Base-by-base conservation (phyloP, 2,113 vertebrate genomes). In the Notothenia coriiceps region DNA sequence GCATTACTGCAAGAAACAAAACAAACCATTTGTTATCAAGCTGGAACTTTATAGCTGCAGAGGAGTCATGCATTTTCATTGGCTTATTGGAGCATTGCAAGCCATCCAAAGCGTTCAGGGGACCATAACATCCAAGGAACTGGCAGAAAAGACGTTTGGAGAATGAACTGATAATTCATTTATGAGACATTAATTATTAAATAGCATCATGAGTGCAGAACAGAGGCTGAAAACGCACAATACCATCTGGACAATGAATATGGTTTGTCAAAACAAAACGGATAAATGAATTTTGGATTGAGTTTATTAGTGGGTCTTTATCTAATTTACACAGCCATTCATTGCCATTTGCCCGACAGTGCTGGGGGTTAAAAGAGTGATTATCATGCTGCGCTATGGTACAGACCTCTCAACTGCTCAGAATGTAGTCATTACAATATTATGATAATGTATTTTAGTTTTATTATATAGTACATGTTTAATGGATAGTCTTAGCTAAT, bases 201-300 rank as follows among this genome's bases (percentile, higher is more conserved):
- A 94, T 94, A 95, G 94, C 94, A 92, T 90, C 93, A 95, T 96
- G 95, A 95, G 79, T 82, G 82, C 85, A 91, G 80, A 95, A 90
- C 79, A 92, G 81, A 82, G 93, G 91, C 84, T 80, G 81, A 90
- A 95, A 96, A 95, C 94, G 86, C 89, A 89, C 80, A 94, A 91
- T 81, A 91, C 94, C 96, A 96, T 96, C 96, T 95, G 96, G 95
- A 96, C 88, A 93, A 88, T 88, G 87, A 95, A 77, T 88, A 95
- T 65, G 88, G 92, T 95, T 96, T 96, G 95, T 95, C 88, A 91
- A 94, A 94, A 94, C 92, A 96, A 96, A 96, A 96, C 93, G 93
- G 94, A 94, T 94, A 94, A 96, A 97, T 96, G 91, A 95, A 95
- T 96, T 95, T 96, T 96, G 95, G 93, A 96, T 96, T 94, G 95